Base-by-base conservation (phyloP, 2,888 invertebrate genomes). In the Platypus cylindrus region DNA sequence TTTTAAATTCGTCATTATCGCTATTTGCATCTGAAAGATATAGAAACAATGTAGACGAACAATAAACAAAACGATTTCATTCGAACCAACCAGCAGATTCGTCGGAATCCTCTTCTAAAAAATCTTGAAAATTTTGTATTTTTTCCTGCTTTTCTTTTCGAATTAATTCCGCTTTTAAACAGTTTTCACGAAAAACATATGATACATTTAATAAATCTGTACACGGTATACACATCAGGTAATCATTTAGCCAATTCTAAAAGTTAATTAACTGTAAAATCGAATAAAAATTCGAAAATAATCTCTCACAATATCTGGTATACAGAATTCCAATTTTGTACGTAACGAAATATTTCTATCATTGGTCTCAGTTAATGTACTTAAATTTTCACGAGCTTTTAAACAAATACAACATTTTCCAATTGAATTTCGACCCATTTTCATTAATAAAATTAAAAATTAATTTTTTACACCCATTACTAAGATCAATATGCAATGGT, bases 391-490 rank as follows among this genome's bases (percentile, higher is more conserved):
- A 16, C 34, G 40, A 25, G 31, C 38, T 22, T 39, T 47, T 22
- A 49, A 34, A 35, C 49, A 49, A 15, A 46, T 44, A 38, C 48
- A 49, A 34, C 48, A 48, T n/a, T n/a, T n/a, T n/a, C n/a, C n/a
- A n/a, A n/a, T n/a, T n/a, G n/a, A n/a, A n/a, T n/a, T n/a, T n/a
- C n/a, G n/a, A n/a, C n/a, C n/a, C n/a, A n/a, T n/a, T n/a, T n/a
- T n/a, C n/a, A n/a, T n/a, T n/a, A n/a, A n/a, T n/a, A n/a, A n/a
- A n/a, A n/a, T n/a, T n/a, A n/a, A n/a, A n/a, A n/a, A n/a, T n/a
- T n/a, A n/a, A n/a, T n/a, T n/a, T n/a, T n/a, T n/a, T n/a, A n/a
- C n/a, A n/a, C n/a, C n/a, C n/a, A n/a, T n/a, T n/a, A n/a, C n/a
- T n/a, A n/a, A n/a, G n/a, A n/a, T n/a, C n/a, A n/a, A n/a, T n/a